Base-by-base conservation (phyloP, 2,888 invertebrate species). In the Deladenus siricidicola region DNA sequence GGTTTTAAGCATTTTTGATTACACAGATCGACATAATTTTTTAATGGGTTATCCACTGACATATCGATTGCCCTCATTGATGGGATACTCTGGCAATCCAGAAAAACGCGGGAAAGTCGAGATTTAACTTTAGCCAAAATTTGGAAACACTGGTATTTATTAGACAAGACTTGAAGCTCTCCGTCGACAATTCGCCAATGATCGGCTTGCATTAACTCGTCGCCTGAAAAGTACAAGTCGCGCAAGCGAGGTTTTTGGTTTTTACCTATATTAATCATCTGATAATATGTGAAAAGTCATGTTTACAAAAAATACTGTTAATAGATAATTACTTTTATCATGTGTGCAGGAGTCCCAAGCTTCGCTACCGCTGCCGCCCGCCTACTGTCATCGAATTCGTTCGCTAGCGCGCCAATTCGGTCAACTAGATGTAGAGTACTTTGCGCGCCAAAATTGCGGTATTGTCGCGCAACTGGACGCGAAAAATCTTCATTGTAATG, bases 381-480 rank as follows among this genome's bases (percentile, higher is more conserved):
- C n/a, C 42, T 69, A 71, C 49, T 71, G 71, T 47, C 48, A 65
- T 56, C 69, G 69, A 47, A 65, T 71, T 21, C 65, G 69, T 24
- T 62, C 60, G 23, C 70, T 71, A 23, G 67, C 70, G 14, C 57
- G 66, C 28, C 71, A 71, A 54, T 68, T 66, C 58, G 60, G 65
- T 17, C 58, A 64, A 28, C 61, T 61, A 10, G 65, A 69, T 23
- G 57, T 69, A 1, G 55, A 50, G 4, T 60, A 66, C 3, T 71
- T 70, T 55, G 68, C 66, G 19, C 42, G 62, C 28, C 26, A 64
- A 8, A 69, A 71, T 53, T 71, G 71, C 49, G 60, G n/a, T n/a
- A n/a, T n/a, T n/a, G n/a, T n/a, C n/a, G n/a, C n/a, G n/a, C n/a
- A n/a, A n/a, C n/a, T n/a, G n/a, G n/a, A n/a, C n/a, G n/a, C n/a